Conservation (phyloP, 1,140 invertebrate species). For the Elymnias hypermnestra region DNA sequence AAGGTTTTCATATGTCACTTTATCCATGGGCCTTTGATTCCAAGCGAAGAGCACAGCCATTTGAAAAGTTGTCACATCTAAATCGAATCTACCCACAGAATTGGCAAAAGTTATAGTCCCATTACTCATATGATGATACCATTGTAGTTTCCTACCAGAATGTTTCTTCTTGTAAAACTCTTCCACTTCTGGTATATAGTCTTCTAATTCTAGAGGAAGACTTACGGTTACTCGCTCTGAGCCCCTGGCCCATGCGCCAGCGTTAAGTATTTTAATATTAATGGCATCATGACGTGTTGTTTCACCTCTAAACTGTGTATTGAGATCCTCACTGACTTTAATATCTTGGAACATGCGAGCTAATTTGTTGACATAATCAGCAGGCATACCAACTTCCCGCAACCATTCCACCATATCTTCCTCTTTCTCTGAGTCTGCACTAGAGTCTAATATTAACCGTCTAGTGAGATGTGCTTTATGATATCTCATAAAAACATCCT, state of each 20-base stretch:
- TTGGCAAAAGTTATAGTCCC: conserved; percentile 98
- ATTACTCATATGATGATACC: conserved; percentile 99
- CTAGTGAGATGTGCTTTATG: conserved; percentile 99
- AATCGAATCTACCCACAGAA: conserved; percentile 94
- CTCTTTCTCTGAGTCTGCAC: conserved; percentile 99
- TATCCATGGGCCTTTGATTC: conserved; percentile 96
- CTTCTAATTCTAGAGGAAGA: conserved; percentile 96
- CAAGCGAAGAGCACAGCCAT: conserved; percentile 99
- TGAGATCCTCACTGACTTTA: conserved; percentile 99
- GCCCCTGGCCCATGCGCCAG: conserved; percentile 97
- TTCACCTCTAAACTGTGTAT: conserved; percentile 91
- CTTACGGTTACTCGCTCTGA: conserved; percentile 96
- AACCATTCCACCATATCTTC: conserved; percentile 99
- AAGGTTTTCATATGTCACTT: conserved; percentile 96
- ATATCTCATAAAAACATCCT: conserved; percentile 99
- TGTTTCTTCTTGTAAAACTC: conserved; percentile 98
- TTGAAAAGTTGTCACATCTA: conserved; percentile 99
- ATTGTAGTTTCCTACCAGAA: conserved; percentile 97
- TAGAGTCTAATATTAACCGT: conserved; percentile 95
- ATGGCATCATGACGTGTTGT: conserved; percentile 83
- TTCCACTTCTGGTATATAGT: conserved; percentile 98
- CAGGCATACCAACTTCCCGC: conserved; percentile 97
- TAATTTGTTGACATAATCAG: conserved; percentile 99
- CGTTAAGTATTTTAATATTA: conserved; percentile 97
- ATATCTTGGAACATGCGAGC: conserved; percentile 99